Evolutionary conservation across 1,140 invertebrate species (phyloP), one percentile per base, ranked within the genome.

Genomic region (Solenopsis invicta): DNA sequence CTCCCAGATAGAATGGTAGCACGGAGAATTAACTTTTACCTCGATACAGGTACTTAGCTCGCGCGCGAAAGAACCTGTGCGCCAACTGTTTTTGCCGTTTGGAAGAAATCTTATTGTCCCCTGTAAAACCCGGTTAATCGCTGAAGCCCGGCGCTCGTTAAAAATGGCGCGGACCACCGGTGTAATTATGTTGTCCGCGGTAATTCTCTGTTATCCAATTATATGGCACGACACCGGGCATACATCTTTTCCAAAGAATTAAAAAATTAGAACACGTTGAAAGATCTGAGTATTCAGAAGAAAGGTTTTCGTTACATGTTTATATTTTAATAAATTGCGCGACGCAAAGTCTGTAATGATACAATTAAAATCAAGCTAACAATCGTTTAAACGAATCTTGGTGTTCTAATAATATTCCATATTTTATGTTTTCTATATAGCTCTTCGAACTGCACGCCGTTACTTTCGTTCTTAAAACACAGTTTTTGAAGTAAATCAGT

Each of bases 1-100:
- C 72, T 50, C 29, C 76, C 82, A 16, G 50, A 21, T 45, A 45
- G 74, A 59, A 82, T 41, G 52, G 18, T 66, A 77, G 37, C 62
- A 66, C 48, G 48, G 4, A 54, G 61, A 78, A 78, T 66, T 85
- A 78, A 66, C 75, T 85, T 77, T 78, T 50, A 61, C 41, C 69
- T 12, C 24, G 52, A 24, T 13, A 61, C 18, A 13, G 24, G 13
- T 50, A 61, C 54, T 84, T 84, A 34, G 37, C 21, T 74, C 54
- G 66, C 34, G 37, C 9, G 21, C 34, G 21, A 13, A 29, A 82
- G 48, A 74, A 74, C 18, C 76, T 78, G 62, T 37, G 64, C 64
- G 21, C 66, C 77, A 80, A 81, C 21, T 54, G 62, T 81, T 74
- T 82, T 48, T 61, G 24, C 45, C 41, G 13, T 84, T 74, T 24